These are phyloP conservation scores for Siniperca scherzeri DNA, from an alignment of 2,797 vertebrate genomes.

Conservation along the genomic window DNA sequence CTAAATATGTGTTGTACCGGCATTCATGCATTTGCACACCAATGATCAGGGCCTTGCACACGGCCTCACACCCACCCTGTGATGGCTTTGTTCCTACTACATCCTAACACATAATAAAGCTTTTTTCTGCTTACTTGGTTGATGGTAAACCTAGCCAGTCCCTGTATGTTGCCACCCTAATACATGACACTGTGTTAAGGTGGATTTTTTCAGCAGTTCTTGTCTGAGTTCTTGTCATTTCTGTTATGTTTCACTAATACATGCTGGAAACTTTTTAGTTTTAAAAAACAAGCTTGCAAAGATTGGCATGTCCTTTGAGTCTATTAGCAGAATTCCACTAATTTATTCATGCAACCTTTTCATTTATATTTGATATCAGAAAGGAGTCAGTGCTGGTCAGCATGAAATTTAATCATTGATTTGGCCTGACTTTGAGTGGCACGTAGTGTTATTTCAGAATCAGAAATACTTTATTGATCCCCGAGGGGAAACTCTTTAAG, in stretches of 20 bases:
- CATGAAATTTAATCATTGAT: slow-evolving; percentile 62
- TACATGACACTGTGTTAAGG: not conserved
- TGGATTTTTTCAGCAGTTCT: slow-evolving; percentile 1
- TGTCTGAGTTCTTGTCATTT: not conserved
- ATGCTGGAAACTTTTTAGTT: slow-evolving; percentile 23
- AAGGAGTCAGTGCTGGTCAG: slow-evolving; percentile 50
- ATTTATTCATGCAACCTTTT: slow-evolving; percentile 51
- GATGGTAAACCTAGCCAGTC: not conserved
- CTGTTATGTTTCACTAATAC: slow-evolving; percentile 9
- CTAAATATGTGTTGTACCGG: not conserved
- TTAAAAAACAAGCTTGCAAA: slow-evolving; percentile 16
- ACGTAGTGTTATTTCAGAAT: slow-evolving; percentile 26
- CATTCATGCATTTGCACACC: not conserved
- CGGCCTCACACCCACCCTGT: not conserved
- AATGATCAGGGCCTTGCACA: too few species aligned
- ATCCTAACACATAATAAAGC: not conserved
- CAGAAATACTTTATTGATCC: too few species aligned
- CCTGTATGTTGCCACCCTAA: not conserved
- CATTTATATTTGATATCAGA: slow-evolving; percentile 67
- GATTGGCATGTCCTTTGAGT: slow-evolving; percentile 52
- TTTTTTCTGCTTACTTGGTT: not conserved
- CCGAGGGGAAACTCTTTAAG: too few species aligned
- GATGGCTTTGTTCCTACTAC: not conserved
- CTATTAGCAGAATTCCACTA: slow-evolving; percentile 36
- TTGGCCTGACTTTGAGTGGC: slow-evolving; percentile 43